Conservation (phyloP, 1,140 invertebrate genomes). For the Cherax quadricarinatus region DNA sequence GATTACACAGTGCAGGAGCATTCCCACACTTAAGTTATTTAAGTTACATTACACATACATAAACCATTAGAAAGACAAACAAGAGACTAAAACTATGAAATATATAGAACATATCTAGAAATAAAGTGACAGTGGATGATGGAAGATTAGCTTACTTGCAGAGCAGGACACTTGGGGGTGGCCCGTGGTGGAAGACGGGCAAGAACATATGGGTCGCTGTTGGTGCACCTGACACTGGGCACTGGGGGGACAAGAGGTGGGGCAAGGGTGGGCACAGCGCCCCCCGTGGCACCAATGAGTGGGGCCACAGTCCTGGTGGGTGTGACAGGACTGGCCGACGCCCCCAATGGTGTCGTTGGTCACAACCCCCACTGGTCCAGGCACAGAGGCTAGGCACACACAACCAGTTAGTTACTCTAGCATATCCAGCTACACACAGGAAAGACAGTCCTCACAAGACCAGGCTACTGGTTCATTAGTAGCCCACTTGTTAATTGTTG, state of each 20-base stretch:
- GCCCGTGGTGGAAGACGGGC: conserved; percentile 74
- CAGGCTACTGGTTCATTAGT: background rate
- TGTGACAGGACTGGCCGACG: conserved; percentile 80
- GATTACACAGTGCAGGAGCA: conserved; percentile 31
- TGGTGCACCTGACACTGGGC: conserved; percentile 74
- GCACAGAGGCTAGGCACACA: conserved; percentile 19
- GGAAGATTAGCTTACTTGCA: conserved; percentile 79
- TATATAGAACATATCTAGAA: background rate
- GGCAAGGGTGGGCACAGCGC: conserved; percentile 73
- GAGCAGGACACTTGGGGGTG: conserved; percentile 84
- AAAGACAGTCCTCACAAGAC: background rate
- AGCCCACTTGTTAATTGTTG: conserved; percentile 9
- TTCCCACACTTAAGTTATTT: conserved; percentile 86
- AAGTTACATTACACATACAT: conserved; percentile 77
- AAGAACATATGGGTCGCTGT: conserved; percentile 75
- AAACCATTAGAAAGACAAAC: conserved; percentile 57
- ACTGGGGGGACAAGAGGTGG: conserved; percentile 74
- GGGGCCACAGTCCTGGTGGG: conserved; percentile 74
- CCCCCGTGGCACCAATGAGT: conserved; percentile 74
- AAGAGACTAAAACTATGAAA: conserved; percentile 1
- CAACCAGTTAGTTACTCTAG: conserved; percentile 25
- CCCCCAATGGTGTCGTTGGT: conserved; percentile 81
- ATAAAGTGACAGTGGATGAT: background rate
- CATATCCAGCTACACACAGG: background rate
- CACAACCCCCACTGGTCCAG: background rate